A percentile compares a stretch with the other conserved stretches of the same genome.
phyloP scores from a whole-genome alignment of 1,140 invertebrate species.

The Rhizoglyphus robini region DNA sequence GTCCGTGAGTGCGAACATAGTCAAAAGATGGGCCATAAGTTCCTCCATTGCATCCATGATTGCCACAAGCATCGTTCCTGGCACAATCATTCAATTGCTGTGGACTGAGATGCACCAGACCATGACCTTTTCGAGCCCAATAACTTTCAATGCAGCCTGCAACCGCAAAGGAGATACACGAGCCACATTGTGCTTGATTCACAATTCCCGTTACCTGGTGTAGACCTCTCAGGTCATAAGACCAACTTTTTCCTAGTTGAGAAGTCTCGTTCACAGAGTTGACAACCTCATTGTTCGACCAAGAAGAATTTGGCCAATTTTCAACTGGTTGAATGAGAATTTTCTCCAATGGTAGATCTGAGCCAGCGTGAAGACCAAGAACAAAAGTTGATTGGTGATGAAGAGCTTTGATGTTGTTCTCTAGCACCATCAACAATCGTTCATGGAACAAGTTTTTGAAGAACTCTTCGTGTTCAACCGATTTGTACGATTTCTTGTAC shows the following conservation, averaged over 20 bases:
- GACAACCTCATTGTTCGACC: not conserved
- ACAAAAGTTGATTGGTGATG: not conserved
- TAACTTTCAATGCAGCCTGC: constrained; percentile 1
- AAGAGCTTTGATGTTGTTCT: not conserved
- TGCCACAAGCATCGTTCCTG: not conserved
- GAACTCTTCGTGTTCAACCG: not conserved
- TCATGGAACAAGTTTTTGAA: not conserved
- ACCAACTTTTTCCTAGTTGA: not conserved
- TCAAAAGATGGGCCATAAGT: constrained; percentile 12
- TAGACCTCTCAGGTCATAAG: not conserved
- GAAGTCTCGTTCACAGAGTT: not conserved
- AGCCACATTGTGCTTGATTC: constrained; percentile 3
- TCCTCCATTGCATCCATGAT: constrained; percentile 12
- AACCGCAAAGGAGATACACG: constrained; percentile 12
- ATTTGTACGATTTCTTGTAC: constrained; percentile 10
- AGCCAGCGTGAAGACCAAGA: not conserved
- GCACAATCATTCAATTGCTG: constrained; percentile 17
- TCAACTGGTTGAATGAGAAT: not conserved
- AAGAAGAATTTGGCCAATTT: not conserved
- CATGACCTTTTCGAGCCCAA: constrained; percentile 14
- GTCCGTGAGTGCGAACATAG: constrained; percentile 1
- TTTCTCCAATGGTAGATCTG: constrained; percentile 5
- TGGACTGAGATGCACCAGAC: not conserved
- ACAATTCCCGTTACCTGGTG: not conserved
- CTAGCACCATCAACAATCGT: not conserved